These are phyloP conservation scores for Dreissena rostriformis DNA, from an alignment of 1,140 invertebrate genomes.

Conservation along the genomic window DNA sequence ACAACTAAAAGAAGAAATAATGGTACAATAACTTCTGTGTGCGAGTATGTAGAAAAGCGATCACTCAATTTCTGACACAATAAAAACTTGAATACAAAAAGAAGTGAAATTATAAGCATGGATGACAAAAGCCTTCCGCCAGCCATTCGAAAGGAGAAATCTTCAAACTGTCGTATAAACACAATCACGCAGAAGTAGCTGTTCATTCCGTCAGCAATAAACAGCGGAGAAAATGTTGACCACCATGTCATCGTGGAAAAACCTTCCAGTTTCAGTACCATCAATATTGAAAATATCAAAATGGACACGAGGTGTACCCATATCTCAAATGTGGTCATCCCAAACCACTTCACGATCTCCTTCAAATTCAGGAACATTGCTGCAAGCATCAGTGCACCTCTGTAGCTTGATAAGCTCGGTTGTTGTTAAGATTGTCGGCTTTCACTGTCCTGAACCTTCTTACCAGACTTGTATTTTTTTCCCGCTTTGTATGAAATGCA, in stretches of 20 bases:
- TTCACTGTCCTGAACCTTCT: too few relatives aligned
- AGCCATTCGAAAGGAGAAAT: constrained; percentile 86
- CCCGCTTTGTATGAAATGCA: too few relatives aligned
- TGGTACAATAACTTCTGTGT: constrained; percentile 95
- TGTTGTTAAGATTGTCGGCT: too few relatives aligned
- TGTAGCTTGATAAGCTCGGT: too few relatives aligned
- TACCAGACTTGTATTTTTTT: too few relatives aligned
- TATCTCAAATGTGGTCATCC: constrained; percentile 96
- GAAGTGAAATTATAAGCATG: constrained; percentile 89
- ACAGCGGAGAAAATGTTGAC: constrained; percentile 94
- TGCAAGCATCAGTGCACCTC: not conserved
- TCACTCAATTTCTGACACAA: constrained; percentile 92
- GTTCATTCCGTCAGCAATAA: constrained; percentile 94
- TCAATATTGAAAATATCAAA: constrained; percentile 90
- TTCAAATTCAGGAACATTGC: constrained; percentile 93
- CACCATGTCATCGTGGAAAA: constrained; percentile 83
- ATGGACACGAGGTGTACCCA: constrained; percentile 93
- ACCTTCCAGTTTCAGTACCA: constrained; percentile 85
- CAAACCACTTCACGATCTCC: constrained; percentile 95
- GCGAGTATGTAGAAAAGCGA: constrained; percentile 88
- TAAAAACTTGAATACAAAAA: constrained; percentile 96
- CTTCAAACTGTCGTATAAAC: constrained; percentile 92
- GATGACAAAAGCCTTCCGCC: constrained; percentile 92
- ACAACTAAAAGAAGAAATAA: constrained; percentile 93
- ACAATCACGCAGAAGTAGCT: constrained; percentile 97